These are phyloP conservation scores for Athetis lepigone DNA, from an alignment of 2,888 invertebrate species.

Conservation along the genomic window DNA sequence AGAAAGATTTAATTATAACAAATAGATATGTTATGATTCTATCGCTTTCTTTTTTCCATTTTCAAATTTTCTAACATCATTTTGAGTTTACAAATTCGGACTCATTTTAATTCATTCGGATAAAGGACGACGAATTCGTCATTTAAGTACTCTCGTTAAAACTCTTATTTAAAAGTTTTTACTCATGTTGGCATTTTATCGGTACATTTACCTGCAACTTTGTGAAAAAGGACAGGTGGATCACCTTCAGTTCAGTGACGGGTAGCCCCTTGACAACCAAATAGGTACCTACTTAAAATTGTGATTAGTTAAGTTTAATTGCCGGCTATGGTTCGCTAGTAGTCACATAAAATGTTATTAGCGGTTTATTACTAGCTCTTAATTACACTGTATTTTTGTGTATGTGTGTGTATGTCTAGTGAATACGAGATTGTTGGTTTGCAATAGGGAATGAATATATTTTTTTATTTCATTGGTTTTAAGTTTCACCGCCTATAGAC, in stretches of 20 bases:
- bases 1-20: too few relatives aligned
- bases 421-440: too few relatives aligned
- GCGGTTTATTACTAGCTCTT: conserved; percentile 10
- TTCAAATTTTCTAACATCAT: too few relatives aligned
- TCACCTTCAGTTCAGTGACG: conserved; percentile 47
- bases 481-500: too few relatives aligned
- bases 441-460: too few relatives aligned
- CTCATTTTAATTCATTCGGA: neutral
- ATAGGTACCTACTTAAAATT: conserved; percentile 6
- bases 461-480: too few relatives aligned
- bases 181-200: neutral
- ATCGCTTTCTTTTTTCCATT: too few relatives aligned
- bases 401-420: too few relatives aligned
- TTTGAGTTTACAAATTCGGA: too few relatives aligned
- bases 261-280: neutral
- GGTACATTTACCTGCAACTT: neutral
- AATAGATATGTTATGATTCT: too few relatives aligned
- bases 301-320: conserved; percentile 22
- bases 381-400: conserved; percentile 7
- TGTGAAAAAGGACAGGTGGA: conserved; percentile 33
- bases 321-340: neutral
- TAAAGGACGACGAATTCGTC: neutral
- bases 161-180: neutral
- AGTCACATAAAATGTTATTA: conserved; percentile 1
- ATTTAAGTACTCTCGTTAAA: neutral